Base-by-base conservation (phyloP, 2,113 vertebrate species). In the Tetrax tetrax region DNA sequence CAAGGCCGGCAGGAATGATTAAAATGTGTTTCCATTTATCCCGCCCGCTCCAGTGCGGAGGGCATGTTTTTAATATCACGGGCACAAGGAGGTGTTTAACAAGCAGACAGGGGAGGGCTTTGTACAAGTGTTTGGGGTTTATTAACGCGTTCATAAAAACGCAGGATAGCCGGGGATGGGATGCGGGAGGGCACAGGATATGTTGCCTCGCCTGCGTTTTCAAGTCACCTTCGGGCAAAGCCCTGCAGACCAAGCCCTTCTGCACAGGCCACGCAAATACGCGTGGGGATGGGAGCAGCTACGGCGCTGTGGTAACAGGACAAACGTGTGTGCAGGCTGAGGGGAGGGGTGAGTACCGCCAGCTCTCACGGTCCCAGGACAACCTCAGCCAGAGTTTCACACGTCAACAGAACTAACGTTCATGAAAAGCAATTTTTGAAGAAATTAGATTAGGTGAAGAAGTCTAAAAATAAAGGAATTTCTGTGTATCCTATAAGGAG, bases 1-100 rank as follows among this genome's bases (percentile, higher is more conserved):
- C n/a, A 8, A 47, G 76, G 56, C 61, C 24, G 0, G 35, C 41
- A 78, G 43, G 50, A 84, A 72, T 54, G 71, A 86, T 59, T 60
- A 56, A 93, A 91, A 95, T n/a, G 48, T 81, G 45, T 81, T 96
- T 94, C 57, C 74, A 81, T 60, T 96, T 87, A 76, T 53, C 59
- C 25, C 4, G n/a, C 69, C 65, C 33, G 64, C 56, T 76, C 37
- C 76, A 51, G 54, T 0, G 13, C 65, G 53, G 43, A 68, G 74
- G 59, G 63, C 65, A 79, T 38, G 54, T 35, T 94, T 92, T 78
- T 82, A 94, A 76, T 57, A 76, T 57, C 29, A 53, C 12, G 11
- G 12, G 29, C 29, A 48, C 0, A 54, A 3, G 80, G 66, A 38
- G 37, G 41, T 22, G 65, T 38, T 53, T 51, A 87, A 37, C 21